Evolutionary conservation across 2,113 vertebrate genomes (phyloP).

Genomic region (Xerus inauris): DNA sequence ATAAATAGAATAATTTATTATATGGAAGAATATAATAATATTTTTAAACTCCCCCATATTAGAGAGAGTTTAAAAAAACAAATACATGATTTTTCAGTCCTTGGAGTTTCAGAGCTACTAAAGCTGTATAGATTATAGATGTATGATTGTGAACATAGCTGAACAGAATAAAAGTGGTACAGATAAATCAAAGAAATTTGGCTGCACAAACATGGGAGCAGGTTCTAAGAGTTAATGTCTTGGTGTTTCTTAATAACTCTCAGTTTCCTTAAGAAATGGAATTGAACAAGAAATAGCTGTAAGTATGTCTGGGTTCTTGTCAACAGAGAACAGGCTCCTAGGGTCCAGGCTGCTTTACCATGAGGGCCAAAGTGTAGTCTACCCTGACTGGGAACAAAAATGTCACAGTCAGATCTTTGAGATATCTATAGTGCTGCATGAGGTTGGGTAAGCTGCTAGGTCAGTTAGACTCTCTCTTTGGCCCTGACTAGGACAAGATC

Average conservation of each 20-base stretch:
- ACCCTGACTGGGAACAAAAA: neutral
- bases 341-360: neutral
- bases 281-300: neutral
- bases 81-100: neutral
- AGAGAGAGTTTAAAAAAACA: neutral
- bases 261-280: neutral
- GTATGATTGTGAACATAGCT: neutral
- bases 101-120: neutral
- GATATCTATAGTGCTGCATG: neutral
- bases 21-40: no score
- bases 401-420: neutral
- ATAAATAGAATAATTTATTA: no score
- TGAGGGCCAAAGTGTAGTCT: neutral
- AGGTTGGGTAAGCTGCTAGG: neutral
- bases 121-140: neutral
- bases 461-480: neutral
- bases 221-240: neutral
- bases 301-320: neutral
- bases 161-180: no score
- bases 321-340: neutral
- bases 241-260: neutral
- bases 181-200: neutral
- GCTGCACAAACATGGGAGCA: neutral
- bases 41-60: no score
- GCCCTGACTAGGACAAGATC: neutral